Percentiles rank a stretch among this genome's conserved stretches.
Conservation (phyloP, 1,140 invertebrate genomes). For the Lordiphosa stackelbergi region DNA sequence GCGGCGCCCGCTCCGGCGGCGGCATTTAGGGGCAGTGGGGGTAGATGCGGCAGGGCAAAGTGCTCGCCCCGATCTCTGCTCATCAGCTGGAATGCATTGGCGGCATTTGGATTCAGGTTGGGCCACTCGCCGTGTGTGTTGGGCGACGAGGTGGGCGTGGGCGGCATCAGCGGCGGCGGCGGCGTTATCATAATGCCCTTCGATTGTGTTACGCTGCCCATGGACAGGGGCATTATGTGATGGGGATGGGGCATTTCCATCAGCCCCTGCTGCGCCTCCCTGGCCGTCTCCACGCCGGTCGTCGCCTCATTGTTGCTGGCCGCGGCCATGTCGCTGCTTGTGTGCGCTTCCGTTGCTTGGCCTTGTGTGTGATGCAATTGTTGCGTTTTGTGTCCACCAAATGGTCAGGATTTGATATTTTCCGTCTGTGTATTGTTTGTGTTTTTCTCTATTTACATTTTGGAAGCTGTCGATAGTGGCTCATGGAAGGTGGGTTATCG, state of each 20-base stretch:
- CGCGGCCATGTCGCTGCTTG: conserved; percentile 34
- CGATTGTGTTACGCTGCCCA: conserved; percentile 19
- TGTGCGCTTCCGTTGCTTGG: conserved; percentile 21
- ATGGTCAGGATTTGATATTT: conserved; percentile 59
- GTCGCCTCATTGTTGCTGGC: conserved; percentile 61
- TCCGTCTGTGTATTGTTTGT: conserved; percentile 71
- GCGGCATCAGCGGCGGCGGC: conserved; percentile 79
- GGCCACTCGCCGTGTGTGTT: conserved; percentile 79
- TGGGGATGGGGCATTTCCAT: conserved; percentile 20
- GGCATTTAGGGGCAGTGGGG: conserved; percentile 60
- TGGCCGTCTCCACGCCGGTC: conserved; percentile 52
- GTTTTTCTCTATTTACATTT: conserved; percentile 73
- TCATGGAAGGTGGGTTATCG: background rate
- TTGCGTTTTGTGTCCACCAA: conserved; percentile 24
- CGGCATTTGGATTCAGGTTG: conserved; percentile 70
- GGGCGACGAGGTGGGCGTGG: conserved; percentile 76
- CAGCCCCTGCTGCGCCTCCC: conserved; percentile 33
- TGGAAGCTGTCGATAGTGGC: conserved; percentile 36
- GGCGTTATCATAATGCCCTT: conserved; percentile 79
- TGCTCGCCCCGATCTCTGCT: conserved; percentile 64
- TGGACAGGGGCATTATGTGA: conserved; percentile 44
- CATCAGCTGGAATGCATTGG: conserved; percentile 64
- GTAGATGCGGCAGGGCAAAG: conserved; percentile 70
- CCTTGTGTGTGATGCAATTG: conserved; percentile 14
- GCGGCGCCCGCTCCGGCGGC: conserved; percentile 9